Base-by-base conservation (phyloP, 1,140 invertebrate species). In the Musca vetustissima region DNA sequence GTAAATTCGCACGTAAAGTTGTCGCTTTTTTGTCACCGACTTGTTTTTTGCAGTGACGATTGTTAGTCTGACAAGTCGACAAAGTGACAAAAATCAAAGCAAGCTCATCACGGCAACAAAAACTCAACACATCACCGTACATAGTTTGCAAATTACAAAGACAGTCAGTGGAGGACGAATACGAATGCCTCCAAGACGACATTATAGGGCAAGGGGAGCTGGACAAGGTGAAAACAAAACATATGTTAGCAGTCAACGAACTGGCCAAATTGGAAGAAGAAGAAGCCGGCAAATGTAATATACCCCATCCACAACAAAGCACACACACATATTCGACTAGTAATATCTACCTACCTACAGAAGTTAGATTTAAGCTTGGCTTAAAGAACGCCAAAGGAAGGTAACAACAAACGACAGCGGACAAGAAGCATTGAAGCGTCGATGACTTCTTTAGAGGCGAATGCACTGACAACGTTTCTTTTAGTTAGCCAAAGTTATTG, bases 161-260 rank as follows among this genome's bases (percentile, higher is more conserved):
- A 6, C 36, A 43, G n/a, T n/a, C n/a, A n/a, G n/a, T n/a, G n/a
- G 17, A 9, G 13, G 49, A 52, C 21, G 13, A 52, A 9, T 19
- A 7, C 21, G 14, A 52, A 52, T 7, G 49, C 2, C 17, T 22
- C 21, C 4, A 52, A 52, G 28, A 21, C 17, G 17, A 22, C 21
- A 52, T 19, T 52, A 21, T 52, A 9, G n/a, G 21, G 21, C 0
- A 19, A 19, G 49, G 49, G 49, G 49, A 11, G 17, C n/a, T 9
- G 49, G 21, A 52, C 17, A 22, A 52, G 21, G n/a, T 52, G 13
- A 28, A 59, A 24, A 25, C 6, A 24, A 28, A 57, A 57, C 53
- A 57, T 22, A 57, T 57, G 53, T 57, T 25, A 57, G 25, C 28
- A 61, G 57, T 61, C 57, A 61, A 61, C 57, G 57, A 61, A 61